Evolutionary conservation across 2,113 vertebrate genomes (phyloP).

Genomic region (Chaetura pelagica): DNA sequence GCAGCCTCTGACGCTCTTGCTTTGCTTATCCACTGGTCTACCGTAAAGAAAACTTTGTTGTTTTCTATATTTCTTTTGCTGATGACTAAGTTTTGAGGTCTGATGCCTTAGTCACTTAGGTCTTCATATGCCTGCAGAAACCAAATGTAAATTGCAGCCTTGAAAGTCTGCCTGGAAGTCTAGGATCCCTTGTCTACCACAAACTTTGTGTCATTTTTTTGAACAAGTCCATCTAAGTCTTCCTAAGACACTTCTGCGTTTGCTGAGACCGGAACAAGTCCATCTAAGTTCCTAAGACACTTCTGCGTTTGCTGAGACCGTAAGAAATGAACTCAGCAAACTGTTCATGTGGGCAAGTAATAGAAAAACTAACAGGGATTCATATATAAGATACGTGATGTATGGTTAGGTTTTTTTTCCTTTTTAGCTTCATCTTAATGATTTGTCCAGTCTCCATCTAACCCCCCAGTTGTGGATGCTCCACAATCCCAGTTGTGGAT

Average conservation of each 20-base stretch:
- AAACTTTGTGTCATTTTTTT: neutral
- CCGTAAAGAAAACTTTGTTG: neutral
- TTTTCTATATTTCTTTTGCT: neutral
- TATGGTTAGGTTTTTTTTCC: neutral
- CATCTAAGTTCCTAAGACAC: neutral
- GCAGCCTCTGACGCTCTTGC: neutral
- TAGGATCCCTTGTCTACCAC: neutral
- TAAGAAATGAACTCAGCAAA: neutral
- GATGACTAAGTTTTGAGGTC: constrained; percentile 25
- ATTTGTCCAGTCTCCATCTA: fast-evolving
- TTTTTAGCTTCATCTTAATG: neutral
- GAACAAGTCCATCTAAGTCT: neutral
- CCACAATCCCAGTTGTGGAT: neutral
- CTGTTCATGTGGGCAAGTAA: neutral
- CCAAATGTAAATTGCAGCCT: neutral
- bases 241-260: neutral
- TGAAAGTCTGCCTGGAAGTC: constrained; percentile 20
- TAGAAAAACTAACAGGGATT: neutral
- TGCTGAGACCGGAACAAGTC: neutral
- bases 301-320: fast-evolving
- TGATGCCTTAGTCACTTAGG: neutral
- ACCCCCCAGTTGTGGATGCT: neutral
- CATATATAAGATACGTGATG: fast-evolving
- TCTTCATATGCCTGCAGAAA: neutral
- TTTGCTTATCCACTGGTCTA: neutral